Evolutionary conservation across 2,797 vertebrate genomes (phyloP), one percentile per base, ranked within the genome.

Genomic region (Nothura maculosa): DNA sequence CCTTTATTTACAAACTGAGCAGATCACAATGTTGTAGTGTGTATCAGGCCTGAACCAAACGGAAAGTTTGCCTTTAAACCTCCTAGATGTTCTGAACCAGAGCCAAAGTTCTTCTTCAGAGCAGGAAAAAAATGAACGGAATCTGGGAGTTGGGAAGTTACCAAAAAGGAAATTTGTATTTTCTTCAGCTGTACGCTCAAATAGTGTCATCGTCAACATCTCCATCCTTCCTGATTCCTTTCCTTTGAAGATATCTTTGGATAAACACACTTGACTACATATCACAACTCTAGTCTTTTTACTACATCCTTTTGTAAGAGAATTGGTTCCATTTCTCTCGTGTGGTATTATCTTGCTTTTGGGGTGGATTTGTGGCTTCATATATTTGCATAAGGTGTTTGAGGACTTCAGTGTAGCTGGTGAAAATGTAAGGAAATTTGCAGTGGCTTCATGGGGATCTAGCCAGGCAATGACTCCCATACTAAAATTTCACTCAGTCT

Each of bases 141-240:
- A 81, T 81, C 40, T 81, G 62, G 30, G 52, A 81, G 19, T 54
- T 81, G 81, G 34, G 58, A 81, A 60, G 54, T 75, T 86, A 43
- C 64, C 14, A 58, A 57, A 85, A 83, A 69, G 32, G n/a, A 48
- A 88, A 81, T 7, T 60, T 69, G 16, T 58, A 8, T 76, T 61
- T 74, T 92, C 24, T 90, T 86, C 62, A 83, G n/a, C 61, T 68
- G 17, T 80, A 24, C 13, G 5, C 36, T 92, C 57, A 73, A 81
- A 36, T 64, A 52, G 32, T 43, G 27, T 82, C 4, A 0, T 50
- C 36, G 64, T 86, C 25, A 34, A 58, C 4, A 4, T 80, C 83
- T 90, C 62, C 66, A 14, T 40, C 28, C 38, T 67, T 81, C 32
- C 42, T 5, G 12, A 34, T 83, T 69, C 74, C 25, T 81, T 89